Conservation (phyloP, 2,888 invertebrate genomes). For the Ecdyonurus torrentis region DNA sequence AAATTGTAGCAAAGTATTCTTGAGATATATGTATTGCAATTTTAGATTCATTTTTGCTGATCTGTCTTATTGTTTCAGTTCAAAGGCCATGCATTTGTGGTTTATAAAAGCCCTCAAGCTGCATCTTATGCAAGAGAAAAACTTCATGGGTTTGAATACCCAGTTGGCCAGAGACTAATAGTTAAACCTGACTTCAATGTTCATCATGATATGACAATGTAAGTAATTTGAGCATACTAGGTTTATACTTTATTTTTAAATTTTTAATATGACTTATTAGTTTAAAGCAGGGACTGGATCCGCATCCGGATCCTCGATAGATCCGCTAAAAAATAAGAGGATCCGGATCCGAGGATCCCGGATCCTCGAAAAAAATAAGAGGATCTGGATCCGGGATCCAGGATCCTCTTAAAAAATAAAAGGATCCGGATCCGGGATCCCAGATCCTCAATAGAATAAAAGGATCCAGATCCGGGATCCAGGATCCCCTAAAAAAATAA, state of each 20-base stretch:
- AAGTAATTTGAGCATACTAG: constrained; percentile 5
- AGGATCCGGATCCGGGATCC: too few species aligned
- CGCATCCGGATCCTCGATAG: too few species aligned
- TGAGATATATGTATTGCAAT: not conserved
- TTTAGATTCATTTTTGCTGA: not conserved
- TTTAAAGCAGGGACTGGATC: too few species aligned
- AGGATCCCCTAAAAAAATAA: too few species aligned
- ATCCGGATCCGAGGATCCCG: too few species aligned
- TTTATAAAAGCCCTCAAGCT: constrained; percentile 51
- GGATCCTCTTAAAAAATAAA: too few species aligned
- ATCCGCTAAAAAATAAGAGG: too few species aligned
- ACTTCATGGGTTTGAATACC: constrained; percentile 82
- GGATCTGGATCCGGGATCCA: too few species aligned
- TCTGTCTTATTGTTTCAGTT: constrained; percentile 9
- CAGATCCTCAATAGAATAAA: too few species aligned
- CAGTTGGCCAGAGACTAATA: constrained; percentile 66
- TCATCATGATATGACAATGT: constrained; percentile 11
- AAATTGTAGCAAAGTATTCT: not conserved
- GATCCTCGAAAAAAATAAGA: too few species aligned
- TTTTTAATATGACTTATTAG: too few species aligned
- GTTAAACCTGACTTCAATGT: constrained; percentile 40
- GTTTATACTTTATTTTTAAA: not conserved
- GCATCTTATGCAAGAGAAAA: constrained; percentile 65
- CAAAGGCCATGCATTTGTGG: constrained; percentile 41
- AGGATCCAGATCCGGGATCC: too few species aligned